A percentile compares a stretch with the other conserved stretches of the same genome.
These are phyloP conservation scores for Bostrychus sinensis DNA, from an alignment of 2,113 vertebrate species.

Conservation along the genomic window DNA sequence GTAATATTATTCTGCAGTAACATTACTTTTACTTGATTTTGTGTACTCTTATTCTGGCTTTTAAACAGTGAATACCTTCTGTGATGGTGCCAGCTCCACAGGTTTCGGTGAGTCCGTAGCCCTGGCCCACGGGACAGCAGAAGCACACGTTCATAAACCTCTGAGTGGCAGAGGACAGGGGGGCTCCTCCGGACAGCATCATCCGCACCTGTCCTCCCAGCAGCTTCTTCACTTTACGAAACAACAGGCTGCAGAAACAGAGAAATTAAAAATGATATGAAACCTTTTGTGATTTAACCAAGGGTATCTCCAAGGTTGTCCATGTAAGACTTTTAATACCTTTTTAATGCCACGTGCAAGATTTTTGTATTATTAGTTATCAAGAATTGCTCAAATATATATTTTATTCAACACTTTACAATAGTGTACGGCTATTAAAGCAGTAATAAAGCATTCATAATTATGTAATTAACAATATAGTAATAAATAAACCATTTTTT, in stretches of 20 bases:
- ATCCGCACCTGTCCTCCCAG: slow-evolving; percentile 91
- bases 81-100: slow-evolving; percentile 96
- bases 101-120: slow-evolving; percentile 95
- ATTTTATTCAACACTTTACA: no score
- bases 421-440: no score
- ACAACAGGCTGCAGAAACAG: slow-evolving; percentile 84
- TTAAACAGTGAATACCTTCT: slow-evolving; percentile 86
- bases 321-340: no score
- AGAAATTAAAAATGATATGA: background rate
- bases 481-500: no score
- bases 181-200: slow-evolving; percentile 95
- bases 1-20: no score
- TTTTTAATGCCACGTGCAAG: no score
- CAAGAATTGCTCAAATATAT: no score
- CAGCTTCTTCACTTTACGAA: slow-evolving; percentile 89
- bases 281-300: background rate
- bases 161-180: slow-evolving; percentile 91
- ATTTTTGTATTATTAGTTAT: no score
- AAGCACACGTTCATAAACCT: slow-evolving; percentile 98
- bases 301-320: no score
- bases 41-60: no score
- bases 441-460: no score
- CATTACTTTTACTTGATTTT: background rate
- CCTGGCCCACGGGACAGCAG: slow-evolving; percentile 94
- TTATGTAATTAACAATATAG: no score